Base-by-base conservation (phyloP, 1,140 invertebrate genomes). In the Panagrolaimus sp. region DNA sequence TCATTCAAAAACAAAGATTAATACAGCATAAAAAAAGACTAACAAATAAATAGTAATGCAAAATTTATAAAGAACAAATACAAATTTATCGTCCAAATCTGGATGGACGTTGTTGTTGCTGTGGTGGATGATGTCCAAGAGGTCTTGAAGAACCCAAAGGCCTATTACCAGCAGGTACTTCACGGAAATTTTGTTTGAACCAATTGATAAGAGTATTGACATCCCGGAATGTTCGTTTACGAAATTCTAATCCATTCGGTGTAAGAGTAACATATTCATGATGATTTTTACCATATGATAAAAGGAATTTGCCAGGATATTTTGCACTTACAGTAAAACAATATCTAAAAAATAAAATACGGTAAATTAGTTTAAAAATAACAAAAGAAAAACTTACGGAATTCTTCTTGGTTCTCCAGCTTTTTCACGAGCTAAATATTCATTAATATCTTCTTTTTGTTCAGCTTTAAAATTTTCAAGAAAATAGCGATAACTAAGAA, bases 211-310 rank as follows among this genome's bases (percentile, higher is more conserved):
- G 82, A 1, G 89, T 88, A 67, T 88, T 89, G 0, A 98, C 85
- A 1, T 90, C 89, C 67, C 90, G 89, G 84, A 98, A 97, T 77
- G 90, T 89, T 82, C 93, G 90, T 65, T 90, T 88, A 43, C 96
- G 86, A 83, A 94, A 98, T 63, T 90, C 88, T 79, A 94, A 93
- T 15, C 96, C 96, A 71, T 97, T 92, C 0, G 93, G 90, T 8
- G 89, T 90, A 0, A 97, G 89, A 0, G 91, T 91, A 0, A 98
- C 87, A 81, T 90, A 96, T 84, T 98, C 96, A 84, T 97, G 93
- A 6, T 89, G 88, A 68, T 89, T 89, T 76, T 90, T 89, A 55
- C 88, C 88, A 38, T 92, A 86, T 0, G 94, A 94, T 71, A 98
- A 24, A 46, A 97, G 80, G 82, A 98, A 98, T 81, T 95, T 93